Evolutionary conservation across 1,140 invertebrate species (phyloP), one percentile per base, ranked within the genome.

Genomic region (Phymastichus coffea): DNA sequence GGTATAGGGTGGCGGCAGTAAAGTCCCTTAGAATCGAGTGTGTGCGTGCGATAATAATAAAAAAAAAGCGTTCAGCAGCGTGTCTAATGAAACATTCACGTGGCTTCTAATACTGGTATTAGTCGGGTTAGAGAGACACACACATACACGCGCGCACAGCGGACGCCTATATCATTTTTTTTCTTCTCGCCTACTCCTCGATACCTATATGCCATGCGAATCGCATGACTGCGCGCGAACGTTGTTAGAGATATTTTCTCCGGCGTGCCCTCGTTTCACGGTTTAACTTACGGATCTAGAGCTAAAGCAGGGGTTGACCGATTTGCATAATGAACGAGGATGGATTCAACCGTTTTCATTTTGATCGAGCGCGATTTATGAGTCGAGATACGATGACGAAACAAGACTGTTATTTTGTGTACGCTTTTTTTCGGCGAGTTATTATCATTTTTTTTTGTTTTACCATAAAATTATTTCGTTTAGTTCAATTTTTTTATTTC

Each of bases 51-150:
- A n/a, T n/a, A n/a, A n/a, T n/a, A n/a, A n/a, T n/a, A n/a, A n/a
- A n/a, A n/a, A n/a, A n/a, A n/a, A n/a, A n/a, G n/a, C n/a, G n/a
- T n/a, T n/a, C n/a, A n/a, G n/a, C n/a, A n/a, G 35, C 19, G 12
- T 51, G 26, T 46, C 57, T 59, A 59, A 59, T 59, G 57, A 46
- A 53, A 59, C 49, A 53, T 59, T 59, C 57, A 59, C 57, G 57
- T 46, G 57, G 26, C 30, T 14, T 53, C 30, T 52, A 59, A 59
- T 53, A n/a, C 49, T 37, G 57, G 41, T 37, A 46, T 59, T 46
- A 41, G 33, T 51, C 38, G 1, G n/a, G n/a, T n/a, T n/a, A n/a
- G n/a, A n/a, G n/a, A n/a, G n/a, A n/a, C n/a, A n/a, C n/a, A n/a
- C n/a, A n/a, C n/a, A n/a, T n/a, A n/a, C n/a, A n/a, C n/a, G n/a